Evolutionary conservation across 2,113 vertebrate species (phyloP), one percentile per base, ranked within the genome.

Genomic region (Spea bombifrons): DNA sequence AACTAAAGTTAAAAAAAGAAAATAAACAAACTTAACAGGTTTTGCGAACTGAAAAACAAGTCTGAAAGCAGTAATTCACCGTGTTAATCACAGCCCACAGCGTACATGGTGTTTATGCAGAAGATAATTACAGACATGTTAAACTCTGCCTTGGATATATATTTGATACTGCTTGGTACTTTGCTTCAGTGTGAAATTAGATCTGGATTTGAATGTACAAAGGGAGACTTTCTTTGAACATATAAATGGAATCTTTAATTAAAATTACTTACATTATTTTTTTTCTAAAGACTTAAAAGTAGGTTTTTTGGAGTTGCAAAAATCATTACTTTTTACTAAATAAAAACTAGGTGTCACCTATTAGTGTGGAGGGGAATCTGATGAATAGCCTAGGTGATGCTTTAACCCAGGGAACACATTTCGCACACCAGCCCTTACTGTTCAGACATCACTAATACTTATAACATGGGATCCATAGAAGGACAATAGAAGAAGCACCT

Each of bases 91-190:
- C 76, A 78, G n/a, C 47, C 12, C 48, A 16, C 50, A 46, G 59
- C 45, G 12, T 57, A 17, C 50, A 15, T 48, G 66, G 61, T 66
- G 49, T 79, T 66, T 67, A 67, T 67, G 49, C 48, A 50, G 7
- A 63, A 47, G 76, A 66, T 80, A 80, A 80, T 80, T 80, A 65
- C 71, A 67, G 70, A 59, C 63, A 67, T 49, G 49, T 7, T 65
- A 45, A 15, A 10, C 8, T 46, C 66, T 65, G 64, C 76, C 49
- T 52, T 66, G 47, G 30, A 17, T 30, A 7, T 77, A 13, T 66
- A 66, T 30, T 64, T 50, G 7, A 64, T 45, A 4, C 47, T 44
- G n/a, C 49, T 48, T 55, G 45, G 57, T 15, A 46, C 16, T 78
- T 57, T 66, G 63, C 48, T 16, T 57, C 4, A 59, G 15, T 10